A percentile compares a stretch with the other conserved stretches of the same genome.
These are phyloP conservation scores for Plumapathes pennacea DNA, from an alignment of 92 coral and sea anemone species.

Conservation along the genomic window DNA sequence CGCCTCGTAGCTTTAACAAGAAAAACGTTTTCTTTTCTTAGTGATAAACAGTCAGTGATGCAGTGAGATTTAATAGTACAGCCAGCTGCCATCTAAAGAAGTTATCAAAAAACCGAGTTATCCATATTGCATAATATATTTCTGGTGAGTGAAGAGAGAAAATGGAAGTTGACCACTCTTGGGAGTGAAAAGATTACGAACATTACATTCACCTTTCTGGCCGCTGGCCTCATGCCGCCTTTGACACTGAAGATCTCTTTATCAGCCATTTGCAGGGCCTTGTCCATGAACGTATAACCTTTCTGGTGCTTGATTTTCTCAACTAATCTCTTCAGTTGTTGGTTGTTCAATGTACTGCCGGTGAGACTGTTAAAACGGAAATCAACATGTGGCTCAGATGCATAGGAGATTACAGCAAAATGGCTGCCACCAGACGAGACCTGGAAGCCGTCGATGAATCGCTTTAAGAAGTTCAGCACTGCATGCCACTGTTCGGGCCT, in stretches of 20 bases:
- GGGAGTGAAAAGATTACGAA: no score
- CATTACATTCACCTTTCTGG: conserved; percentile 73
- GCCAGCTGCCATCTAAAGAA: no score
- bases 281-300: conserved; percentile 64
- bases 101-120: no score
- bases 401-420: conserved; percentile 60
- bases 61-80: no score
- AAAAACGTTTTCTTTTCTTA: no score
- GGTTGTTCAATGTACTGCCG: conserved; percentile 46
- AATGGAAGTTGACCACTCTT: no score
- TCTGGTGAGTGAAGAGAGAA: no score
- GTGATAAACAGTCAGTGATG: no score
- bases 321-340: conserved; percentile 29
- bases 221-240: conserved; percentile 75
- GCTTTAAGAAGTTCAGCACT: conserved; percentile 46
- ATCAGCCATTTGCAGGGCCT: conserved; percentile 54
- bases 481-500: conserved; percentile 41
- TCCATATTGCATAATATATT: no score
- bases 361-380: conserved; percentile 58
- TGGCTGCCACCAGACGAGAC: conserved; percentile 73
- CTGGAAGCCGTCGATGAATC: conserved; percentile 25
- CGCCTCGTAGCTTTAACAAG: no score
- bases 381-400: conserved; percentile 45
- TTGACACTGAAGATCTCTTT: conserved; percentile 50
- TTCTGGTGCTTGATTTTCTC: conserved; percentile 54